These are phyloP conservation scores for Aulostomus chinensis DNA, from an alignment of 2,797 vertebrate genomes.

Conservation along the genomic window DNA sequence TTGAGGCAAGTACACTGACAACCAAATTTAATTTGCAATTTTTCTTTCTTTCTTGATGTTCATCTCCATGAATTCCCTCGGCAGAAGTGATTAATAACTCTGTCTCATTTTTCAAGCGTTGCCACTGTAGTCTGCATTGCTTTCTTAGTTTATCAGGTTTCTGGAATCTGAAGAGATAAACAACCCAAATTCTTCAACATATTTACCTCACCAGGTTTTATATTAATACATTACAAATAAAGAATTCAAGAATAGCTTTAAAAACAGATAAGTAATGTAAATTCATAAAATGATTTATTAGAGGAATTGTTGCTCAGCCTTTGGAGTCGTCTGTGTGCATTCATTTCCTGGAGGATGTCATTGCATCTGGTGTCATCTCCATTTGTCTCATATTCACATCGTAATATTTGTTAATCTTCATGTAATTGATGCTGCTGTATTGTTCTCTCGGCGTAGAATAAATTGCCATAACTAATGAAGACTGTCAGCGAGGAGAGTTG, in stretches of 20 bases:
- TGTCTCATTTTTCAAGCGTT: constrained; percentile 18
- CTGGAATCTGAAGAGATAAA: too few species aligned
- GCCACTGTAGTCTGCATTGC: constrained; percentile 5
- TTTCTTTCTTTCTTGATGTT: constrained; percentile 16
- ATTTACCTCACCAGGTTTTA: neutral
- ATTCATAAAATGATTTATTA: constrained; percentile 21
- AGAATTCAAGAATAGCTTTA: neutral
- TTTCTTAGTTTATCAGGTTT: too few species aligned
- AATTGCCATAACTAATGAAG: constrained; percentile 69
- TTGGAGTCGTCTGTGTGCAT: constrained; percentile 33
- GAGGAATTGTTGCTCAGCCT: constrained; percentile 21
- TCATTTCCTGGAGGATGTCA: constrained; percentile 32
- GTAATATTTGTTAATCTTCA: constrained; percentile 62
- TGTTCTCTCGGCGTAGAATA: constrained; percentile 56
- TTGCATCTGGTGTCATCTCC: constrained; percentile 35
- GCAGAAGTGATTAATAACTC: constrained; percentile 41
- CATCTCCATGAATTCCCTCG: constrained; percentile 19
- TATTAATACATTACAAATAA: constrained; percentile 10
- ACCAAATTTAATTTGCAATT: constrained; percentile 47
- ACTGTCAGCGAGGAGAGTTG: constrained; percentile 46
- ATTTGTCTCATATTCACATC: constrained; percentile 40
- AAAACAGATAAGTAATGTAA: constrained; percentile 1
- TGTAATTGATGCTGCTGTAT: constrained; percentile 58
- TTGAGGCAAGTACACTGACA: constrained; percentile 36
- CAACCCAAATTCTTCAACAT: too few species aligned